Evolutionary conservation across 2,113 vertebrate genomes (phyloP).

Genomic region (Prionailurus bengalensis): DNA sequence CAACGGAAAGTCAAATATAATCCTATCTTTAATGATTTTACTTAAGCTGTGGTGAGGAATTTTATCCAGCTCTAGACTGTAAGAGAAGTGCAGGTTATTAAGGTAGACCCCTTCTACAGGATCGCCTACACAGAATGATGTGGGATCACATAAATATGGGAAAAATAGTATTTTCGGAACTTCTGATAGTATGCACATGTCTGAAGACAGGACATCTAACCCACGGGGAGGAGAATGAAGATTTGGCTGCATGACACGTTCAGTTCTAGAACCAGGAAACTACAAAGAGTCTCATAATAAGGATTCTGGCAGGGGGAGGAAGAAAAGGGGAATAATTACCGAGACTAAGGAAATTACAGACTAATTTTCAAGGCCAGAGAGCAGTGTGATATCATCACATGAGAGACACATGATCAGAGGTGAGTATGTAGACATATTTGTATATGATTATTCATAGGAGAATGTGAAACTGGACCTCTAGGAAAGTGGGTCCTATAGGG

Average conservation of each 20-base stretch:
- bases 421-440: neutral
- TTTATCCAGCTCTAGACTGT: neutral
- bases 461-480: neutral
- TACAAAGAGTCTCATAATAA: neutral
- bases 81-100: neutral
- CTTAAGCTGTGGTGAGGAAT: neutral
- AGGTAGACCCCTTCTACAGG: neutral
- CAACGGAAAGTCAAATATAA: neutral
- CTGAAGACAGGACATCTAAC: neutral
- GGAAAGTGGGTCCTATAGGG: neutral
- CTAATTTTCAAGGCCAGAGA: neutral
- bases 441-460: fast-evolving
- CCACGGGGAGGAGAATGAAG: neutral
- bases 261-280: neutral
- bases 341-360: neutral
- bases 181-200: neutral
- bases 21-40: neutral
- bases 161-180: neutral
- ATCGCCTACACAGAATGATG: neutral
- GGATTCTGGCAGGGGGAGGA: neutral
- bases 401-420: neutral
- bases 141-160: neutral
- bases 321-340: neutral
- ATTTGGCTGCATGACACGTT: neutral
- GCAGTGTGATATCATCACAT: no score